A percentile compares a stretch with the other conserved stretches of the same genome.
Evolutionary conservation across 1,140 invertebrate species (phyloP).

Genomic region (Lepidostoma basale): DNA sequence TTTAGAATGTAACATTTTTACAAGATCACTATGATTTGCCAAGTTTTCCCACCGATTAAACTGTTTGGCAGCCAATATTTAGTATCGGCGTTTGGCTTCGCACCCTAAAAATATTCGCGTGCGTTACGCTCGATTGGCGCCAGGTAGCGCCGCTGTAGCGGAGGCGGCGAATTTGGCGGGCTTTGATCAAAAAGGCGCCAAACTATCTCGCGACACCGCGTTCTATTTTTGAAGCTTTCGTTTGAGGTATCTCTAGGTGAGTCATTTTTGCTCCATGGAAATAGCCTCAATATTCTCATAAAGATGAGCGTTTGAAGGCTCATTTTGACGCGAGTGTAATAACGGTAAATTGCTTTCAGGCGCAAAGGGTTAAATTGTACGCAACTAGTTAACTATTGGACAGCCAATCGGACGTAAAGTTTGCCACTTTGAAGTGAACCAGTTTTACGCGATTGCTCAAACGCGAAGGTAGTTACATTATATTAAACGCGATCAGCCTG

Average conservation of each 20-base stretch:
- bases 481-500: constrained; percentile 2
- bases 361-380: not conserved
- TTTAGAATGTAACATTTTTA: not conserved
- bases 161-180: constrained; percentile 10
- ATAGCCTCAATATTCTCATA: not conserved
- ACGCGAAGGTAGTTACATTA: constrained; percentile 11
- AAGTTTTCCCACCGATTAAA: not conserved
- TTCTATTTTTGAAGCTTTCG: constrained; percentile 12
- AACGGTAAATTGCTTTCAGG: constrained; percentile 1
- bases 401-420: constrained; percentile 10
- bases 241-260: not conserved
- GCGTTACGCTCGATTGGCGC: constrained; percentile 9
- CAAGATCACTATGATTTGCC: no score
- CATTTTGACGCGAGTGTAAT: not conserved
- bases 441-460: constrained; percentile 7
- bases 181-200: constrained; percentile 29
- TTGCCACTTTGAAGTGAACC: constrained; percentile 8
- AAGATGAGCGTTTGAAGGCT: no score
- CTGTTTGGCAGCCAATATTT: constrained; percentile 10
- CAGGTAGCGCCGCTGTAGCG: constrained; percentile 19
- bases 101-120: constrained; percentile 28
- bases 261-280: not conserved
- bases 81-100: constrained; percentile 10
- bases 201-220: constrained; percentile 15
- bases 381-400: constrained; percentile 7